Percentiles rank a stretch among this genome's conserved stretches.
Conservation (phyloP, 2,888 invertebrate species). For the Amiota minor region DNA sequence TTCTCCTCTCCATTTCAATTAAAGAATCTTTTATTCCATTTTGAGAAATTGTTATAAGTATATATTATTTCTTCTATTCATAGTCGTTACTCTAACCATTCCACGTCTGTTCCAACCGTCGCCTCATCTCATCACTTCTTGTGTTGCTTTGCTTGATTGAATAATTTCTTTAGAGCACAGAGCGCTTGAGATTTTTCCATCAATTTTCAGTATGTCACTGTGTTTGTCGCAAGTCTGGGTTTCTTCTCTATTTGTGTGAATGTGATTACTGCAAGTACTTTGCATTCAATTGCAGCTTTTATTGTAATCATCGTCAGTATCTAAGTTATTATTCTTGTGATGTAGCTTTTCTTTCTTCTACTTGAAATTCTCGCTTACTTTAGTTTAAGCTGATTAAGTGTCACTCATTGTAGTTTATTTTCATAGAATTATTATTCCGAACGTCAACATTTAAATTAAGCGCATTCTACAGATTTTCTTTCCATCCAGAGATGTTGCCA, state of each 20-base stretch:
- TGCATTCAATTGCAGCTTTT: slow-evolving; percentile 30
- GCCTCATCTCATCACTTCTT: background rate
- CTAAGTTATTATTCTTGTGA: slow-evolving; percentile 18
- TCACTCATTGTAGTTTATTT: slow-evolving; percentile 21
- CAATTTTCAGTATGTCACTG: slow-evolving; percentile 24
- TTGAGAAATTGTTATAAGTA: slow-evolving; percentile 42
- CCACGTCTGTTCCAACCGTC: background rate
- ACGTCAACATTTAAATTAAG: slow-evolving; percentile 21
- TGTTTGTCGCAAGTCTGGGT: background rate
- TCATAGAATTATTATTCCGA: slow-evolving; percentile 12
- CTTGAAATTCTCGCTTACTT: slow-evolving; percentile 10
- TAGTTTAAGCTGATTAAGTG: slow-evolving; percentile 27
- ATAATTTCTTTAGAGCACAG: slow-evolving; percentile 27
- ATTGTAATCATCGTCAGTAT: slow-evolving; percentile 20
- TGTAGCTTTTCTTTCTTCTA: background rate
- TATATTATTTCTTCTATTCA: slow-evolving; percentile 42
- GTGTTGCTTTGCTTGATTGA: slow-evolving; percentile 23
- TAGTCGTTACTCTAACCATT: slow-evolving; percentile 42
- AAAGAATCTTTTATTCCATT: slow-evolving; percentile 30
- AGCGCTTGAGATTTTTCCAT: slow-evolving; percentile 26
- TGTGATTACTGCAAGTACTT: slow-evolving; percentile 1
- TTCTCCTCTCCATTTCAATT: slow-evolving; percentile 30
- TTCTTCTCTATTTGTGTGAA: background rate
- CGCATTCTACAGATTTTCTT: too few relatives aligned
- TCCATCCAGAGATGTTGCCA: too few relatives aligned